phyloP scores from a whole-genome alignment of 2,888 invertebrate genomes.

The Macrostomum cliftonense region DNA sequence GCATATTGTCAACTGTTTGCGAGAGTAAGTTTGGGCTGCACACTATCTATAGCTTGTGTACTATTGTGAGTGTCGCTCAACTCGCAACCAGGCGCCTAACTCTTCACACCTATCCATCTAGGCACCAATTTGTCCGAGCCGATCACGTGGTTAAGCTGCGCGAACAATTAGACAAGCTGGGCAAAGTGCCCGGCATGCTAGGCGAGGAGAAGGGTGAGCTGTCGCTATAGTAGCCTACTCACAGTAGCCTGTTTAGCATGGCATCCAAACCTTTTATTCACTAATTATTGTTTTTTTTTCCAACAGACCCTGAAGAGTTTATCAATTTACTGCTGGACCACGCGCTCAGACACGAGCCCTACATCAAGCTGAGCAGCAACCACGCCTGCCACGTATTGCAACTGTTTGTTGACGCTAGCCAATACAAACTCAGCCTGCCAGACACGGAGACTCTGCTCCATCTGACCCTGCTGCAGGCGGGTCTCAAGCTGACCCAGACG shows the following conservation, averaged over 20 bases:
- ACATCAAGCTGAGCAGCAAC: conserved; percentile 25
- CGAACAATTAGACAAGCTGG: conserved; percentile 62
- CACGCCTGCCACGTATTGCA: conserved; percentile 47
- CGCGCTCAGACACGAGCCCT: conserved; percentile 59
- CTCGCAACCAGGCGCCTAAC: no score
- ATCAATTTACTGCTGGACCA: conserved; percentile 73
- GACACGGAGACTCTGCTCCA: conserved; percentile 83
- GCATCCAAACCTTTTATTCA: no score
- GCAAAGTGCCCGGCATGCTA: conserved; percentile 72
- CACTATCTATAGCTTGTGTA: no score
- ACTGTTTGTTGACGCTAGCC: conserved; percentile 53
- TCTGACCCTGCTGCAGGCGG: conserved; percentile 75
- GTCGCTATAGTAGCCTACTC: neutral
- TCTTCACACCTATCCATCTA: no score
- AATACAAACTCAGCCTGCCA: conserved; percentile 55
- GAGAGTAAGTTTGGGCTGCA: no score
- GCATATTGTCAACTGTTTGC: conserved; percentile 61
- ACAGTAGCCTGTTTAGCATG: neutral
- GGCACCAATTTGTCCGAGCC: conserved; percentile 72
- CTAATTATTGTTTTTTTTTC: no score
- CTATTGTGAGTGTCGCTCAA: no score
- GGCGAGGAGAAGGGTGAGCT: conserved; percentile 62
- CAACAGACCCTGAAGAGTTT: conserved; percentile 86
- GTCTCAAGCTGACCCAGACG: conserved; percentile 64
- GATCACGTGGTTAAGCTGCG: conserved; percentile 83